Evolutionary conservation across 2,113 vertebrate species (phyloP).

Genomic region (Hemiscyllium ocellatum): DNA sequence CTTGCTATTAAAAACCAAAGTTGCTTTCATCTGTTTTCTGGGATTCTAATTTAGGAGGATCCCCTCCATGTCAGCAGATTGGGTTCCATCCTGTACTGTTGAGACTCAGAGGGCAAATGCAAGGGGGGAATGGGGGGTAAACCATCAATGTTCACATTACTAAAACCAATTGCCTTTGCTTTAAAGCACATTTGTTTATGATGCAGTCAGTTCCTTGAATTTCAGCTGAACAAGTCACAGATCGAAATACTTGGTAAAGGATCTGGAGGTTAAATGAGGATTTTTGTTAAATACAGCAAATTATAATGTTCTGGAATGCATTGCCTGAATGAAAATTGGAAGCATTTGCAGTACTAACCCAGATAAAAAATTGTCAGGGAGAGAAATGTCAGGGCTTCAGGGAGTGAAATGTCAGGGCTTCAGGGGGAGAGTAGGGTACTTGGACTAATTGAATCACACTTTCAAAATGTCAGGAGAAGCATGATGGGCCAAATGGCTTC

Average conservation of each 20-base stretch:
- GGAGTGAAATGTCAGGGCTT: background rate
- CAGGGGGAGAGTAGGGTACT: background rate
- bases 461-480: background rate
- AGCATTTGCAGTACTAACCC: background rate
- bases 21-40: background rate
- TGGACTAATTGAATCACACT: background rate
- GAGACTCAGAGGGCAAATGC: background rate
- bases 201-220: background rate
- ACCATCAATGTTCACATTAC: background rate
- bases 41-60: background rate
- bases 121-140: background rate
- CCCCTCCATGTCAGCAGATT: background rate
- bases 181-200: background rate
- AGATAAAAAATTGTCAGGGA: background rate
- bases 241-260: background rate
- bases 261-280: background rate
- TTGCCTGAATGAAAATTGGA: background rate
- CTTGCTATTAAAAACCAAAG: background rate
- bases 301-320: background rate
- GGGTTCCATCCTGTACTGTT: background rate
- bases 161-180: background rate
- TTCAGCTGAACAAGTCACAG: background rate
- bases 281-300: background rate
- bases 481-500: background rate
- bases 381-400: background rate